phyloP scores from a whole-genome alignment of 2,797 vertebrate genomes.

The Sebastes kiyomatsui region DNA sequence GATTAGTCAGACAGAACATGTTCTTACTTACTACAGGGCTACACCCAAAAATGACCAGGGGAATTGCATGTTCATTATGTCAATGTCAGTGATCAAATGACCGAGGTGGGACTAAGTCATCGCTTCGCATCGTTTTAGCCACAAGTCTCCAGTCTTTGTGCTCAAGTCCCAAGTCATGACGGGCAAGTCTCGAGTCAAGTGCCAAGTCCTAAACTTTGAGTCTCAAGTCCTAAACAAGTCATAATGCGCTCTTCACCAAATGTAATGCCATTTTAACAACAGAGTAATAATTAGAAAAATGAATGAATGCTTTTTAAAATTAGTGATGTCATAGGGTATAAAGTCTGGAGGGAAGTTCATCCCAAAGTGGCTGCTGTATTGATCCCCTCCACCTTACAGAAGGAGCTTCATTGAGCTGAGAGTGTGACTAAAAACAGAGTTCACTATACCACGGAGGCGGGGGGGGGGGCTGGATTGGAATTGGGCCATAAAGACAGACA shows the following conservation, averaged over 20 bases:
- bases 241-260: not conserved
- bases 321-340: not conserved
- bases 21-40: not conserved
- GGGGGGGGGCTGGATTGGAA: no score
- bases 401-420: no score
- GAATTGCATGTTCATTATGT: no score
- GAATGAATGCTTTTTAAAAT: not conserved
- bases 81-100: not conserved
- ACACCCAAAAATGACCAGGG: not conserved
- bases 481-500: no score
- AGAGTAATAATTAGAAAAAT: not conserved
- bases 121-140: not conserved
- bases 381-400: no score
- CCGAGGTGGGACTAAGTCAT: not conserved
- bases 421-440: no score
- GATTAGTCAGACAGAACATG: not conserved
- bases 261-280: not conserved
- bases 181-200: not conserved
- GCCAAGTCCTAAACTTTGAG: not conserved
- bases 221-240: not conserved
- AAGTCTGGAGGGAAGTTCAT: no score
- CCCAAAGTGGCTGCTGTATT: no score
- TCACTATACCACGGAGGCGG: no score
- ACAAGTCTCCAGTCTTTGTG: not conserved
- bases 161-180: not conserved